phyloP scores from a whole-genome alignment of 2,113 vertebrate species.

The Panthera leo region DNA sequence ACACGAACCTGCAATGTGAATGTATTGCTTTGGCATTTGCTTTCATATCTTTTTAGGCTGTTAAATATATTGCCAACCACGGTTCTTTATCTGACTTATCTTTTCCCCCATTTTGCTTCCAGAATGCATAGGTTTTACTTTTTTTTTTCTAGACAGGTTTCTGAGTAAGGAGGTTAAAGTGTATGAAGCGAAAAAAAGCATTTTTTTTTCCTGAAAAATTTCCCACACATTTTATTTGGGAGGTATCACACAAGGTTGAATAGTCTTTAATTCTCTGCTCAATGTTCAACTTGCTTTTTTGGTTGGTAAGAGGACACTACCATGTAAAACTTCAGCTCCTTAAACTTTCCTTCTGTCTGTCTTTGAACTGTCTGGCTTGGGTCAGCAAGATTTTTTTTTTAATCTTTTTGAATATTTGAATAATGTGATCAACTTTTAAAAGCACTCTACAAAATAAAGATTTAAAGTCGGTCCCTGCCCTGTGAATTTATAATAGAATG shows the following conservation, averaged over 20 bases:
- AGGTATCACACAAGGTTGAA: neutral
- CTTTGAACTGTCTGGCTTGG: neutral
- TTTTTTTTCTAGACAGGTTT: neutral
- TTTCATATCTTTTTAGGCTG: constrained; percentile 20
- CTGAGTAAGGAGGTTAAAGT: neutral
- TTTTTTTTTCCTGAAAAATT: neutral
- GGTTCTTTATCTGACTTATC: neutral
- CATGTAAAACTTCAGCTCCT: neutral
- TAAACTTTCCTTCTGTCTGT: constrained; percentile 2
- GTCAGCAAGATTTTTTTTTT: neutral
- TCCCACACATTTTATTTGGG: neutral
- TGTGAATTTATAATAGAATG: constrained; percentile 36
- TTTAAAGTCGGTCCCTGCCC: constrained; percentile 14
- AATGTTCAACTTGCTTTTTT: neutral
- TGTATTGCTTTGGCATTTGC: constrained; percentile 3
- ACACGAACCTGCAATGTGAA: neutral
- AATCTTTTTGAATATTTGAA: constrained; percentile 48
- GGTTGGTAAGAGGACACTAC: neutral
- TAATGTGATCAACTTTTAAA: constrained; percentile 51
- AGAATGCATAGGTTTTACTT: neutral
- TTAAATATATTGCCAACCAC: neutral
- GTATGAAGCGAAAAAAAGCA: neutral
- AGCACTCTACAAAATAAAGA: neutral
- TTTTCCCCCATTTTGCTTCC: neutral
- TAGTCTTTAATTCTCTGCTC: neutral